Evolutionary conservation across 2,797 vertebrate genomes (phyloP).

Genomic region (Liparis tanakae): DNA sequence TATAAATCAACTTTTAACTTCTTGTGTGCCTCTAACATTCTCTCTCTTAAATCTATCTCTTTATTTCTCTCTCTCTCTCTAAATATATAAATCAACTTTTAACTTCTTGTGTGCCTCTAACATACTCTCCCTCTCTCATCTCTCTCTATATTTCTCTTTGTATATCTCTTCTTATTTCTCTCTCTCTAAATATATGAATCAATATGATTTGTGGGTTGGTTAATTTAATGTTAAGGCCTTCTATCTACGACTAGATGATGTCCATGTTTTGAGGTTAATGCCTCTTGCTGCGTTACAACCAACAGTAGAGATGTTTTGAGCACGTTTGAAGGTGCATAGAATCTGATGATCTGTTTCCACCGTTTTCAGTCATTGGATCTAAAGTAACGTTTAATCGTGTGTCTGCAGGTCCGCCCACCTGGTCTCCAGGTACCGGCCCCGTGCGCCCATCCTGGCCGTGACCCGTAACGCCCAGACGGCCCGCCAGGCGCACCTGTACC

Average conservation of each 20-base stretch:
- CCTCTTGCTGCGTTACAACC: neutral
- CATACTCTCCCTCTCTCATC: no score
- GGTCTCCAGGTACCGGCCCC: slow-evolving; percentile 94
- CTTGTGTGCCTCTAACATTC: no score
- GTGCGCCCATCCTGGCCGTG: slow-evolving; percentile 95
- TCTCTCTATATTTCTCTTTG: no score
- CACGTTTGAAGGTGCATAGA: neutral
- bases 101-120: no score
- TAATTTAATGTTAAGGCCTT: neutral
- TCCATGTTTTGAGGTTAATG: neutral
- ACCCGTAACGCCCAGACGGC: slow-evolving; percentile 94
- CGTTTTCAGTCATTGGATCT: neutral
- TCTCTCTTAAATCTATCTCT: no score
- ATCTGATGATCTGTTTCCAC: neutral
- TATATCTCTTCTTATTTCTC: no score
- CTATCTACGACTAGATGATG: neutral
- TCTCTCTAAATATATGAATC: no score
- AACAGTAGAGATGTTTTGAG: neutral
- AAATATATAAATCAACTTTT: no score
- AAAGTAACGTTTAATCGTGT: neutral
- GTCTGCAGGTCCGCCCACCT: slow-evolving; percentile 92
- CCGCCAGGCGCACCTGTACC: slow-evolving; percentile 95
- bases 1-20: no score
- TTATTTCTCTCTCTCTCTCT: no score
- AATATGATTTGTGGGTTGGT: neutral